Base-by-base conservation (phyloP, 2,113 vertebrate species). In the Cyphomyrus plagiostoma region DNA sequence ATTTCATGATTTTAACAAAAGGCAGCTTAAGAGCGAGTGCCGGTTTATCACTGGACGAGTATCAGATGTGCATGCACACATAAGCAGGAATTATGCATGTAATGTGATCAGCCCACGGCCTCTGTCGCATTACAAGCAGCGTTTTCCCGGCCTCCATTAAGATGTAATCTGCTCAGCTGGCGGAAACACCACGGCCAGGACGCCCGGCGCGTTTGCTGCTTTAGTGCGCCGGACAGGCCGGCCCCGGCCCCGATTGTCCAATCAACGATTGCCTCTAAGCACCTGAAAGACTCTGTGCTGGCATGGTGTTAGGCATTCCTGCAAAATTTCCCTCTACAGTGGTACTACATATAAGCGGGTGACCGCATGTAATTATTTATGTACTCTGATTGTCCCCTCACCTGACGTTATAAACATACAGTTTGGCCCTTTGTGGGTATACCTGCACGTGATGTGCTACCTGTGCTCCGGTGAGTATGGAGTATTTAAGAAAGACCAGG, bases 251-350 rank as follows among this genome's bases (percentile, higher is more conserved):
- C 17, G 62, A 21, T 85, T 74, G 82, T 42, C 80, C 66, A 42
- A 53, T 83, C 88, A 88, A 89, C 89, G 23, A 66, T 89, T 80
- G 19, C 80, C 88, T 90, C 45, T 84, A 88, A 89, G 83, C 89
- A 90, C 77, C 88, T 74, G 88, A 91, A 91, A 91, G 87, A 90
- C 88, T 91, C 77, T 49, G 92, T 90, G 93, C 89, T 88, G 42
- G 45, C 88, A 93, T 92, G 94, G 92, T 93, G 92, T 88, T 48
- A 93, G 94, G 91, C 88, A 15, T 90, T 80, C 80, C 74, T 90
- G 90, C 91, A 93, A 90, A 92, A 92, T 92, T 92, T 93, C 91
- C 91, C 90, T 90, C 92, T 88, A 89, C 89, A 48, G 77, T 90
- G 86, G 90, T 91, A 92, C 91, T 92, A 87, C 87, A 89, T 90